phyloP scores from a whole-genome alignment of 2,113 vertebrate genomes.

The Indri indri region DNA sequence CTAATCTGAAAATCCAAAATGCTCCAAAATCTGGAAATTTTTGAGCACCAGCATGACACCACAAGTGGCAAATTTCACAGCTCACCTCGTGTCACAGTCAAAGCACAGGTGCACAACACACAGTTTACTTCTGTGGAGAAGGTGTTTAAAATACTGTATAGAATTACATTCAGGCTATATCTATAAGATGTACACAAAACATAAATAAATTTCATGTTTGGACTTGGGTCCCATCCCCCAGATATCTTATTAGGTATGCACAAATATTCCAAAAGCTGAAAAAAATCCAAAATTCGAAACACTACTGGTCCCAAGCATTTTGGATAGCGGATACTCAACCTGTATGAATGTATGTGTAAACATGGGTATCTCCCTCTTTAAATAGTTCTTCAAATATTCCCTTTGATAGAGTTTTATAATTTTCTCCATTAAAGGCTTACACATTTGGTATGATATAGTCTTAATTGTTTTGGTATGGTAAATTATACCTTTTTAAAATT shows the following conservation, averaged over 20 bases:
- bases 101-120: not conserved
- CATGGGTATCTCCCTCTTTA: not conserved
- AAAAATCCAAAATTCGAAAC: not conserved
- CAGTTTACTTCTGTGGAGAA: not conserved
- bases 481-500: not conserved
- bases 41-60: not conserved
- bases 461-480: not conserved
- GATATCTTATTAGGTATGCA: not conserved
- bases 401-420: not conserved
- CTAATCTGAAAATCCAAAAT: not conserved
- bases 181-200: not conserved
- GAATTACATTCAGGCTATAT: not conserved
- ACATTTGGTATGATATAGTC: not conserved
- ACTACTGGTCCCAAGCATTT: not conserved
- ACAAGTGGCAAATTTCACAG: not conserved
- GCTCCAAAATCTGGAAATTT: not conserved
- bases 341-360: not conserved
- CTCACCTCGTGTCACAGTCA: not conserved
- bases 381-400: not conserved
- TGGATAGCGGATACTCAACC: not conserved
- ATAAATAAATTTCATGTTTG: not conserved
- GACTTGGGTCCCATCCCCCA: not conserved
- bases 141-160: not conserved
- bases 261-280: not conserved
- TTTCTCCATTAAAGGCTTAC: not conserved